Percentiles rank a stretch among this genome's conserved stretches.
phyloP scores from a whole-genome alignment of 2,888 invertebrate species.

The Dicyrtomina minuta region DNA sequence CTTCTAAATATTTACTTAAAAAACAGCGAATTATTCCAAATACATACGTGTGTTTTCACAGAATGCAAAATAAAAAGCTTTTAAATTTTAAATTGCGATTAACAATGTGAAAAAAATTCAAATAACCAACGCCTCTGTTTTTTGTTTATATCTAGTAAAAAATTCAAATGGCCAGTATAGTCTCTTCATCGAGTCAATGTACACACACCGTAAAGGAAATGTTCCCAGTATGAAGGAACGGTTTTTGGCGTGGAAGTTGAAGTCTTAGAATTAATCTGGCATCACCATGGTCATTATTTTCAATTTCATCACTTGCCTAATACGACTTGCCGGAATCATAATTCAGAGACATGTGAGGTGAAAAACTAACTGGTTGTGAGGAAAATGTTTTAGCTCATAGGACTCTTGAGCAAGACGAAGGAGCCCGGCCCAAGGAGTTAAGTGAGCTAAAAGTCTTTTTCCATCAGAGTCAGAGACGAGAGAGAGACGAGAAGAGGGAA shows the following conservation, averaged over 20 bases:
- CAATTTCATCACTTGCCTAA: constrained; percentile 37
- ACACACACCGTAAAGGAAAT: too few species aligned
- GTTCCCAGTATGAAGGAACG: too few species aligned
- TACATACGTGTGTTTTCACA: too few species aligned
- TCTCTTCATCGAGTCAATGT: too few species aligned
- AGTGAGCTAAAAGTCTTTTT: constrained; percentile 5
- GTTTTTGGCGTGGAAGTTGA: background rate
- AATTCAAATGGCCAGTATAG: too few species aligned
- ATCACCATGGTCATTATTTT: constrained; percentile 39
- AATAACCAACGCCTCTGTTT: background rate
- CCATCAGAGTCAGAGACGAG: constrained; percentile 9
- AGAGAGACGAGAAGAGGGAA: background rate
- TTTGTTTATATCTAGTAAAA: too few species aligned
- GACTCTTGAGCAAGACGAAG: background rate
- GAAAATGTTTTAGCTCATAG: constrained; percentile 1
- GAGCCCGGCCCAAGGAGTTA: constrained; percentile 9
- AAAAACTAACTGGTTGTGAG: constrained; percentile 5
- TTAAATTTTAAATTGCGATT: too few species aligned
- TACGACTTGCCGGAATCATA: constrained; percentile 30
- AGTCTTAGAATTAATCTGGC: constrained; percentile 31
- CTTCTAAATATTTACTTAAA: too few species aligned
- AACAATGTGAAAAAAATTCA: too few species aligned
- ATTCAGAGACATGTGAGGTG: constrained; percentile 30
- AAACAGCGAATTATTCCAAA: too few species aligned
- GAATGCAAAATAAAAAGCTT: too few species aligned